These are phyloP conservation scores for Cyanoliseus patagonus DNA, from an alignment of 2,113 vertebrate genomes.

Conservation along the genomic window DNA sequence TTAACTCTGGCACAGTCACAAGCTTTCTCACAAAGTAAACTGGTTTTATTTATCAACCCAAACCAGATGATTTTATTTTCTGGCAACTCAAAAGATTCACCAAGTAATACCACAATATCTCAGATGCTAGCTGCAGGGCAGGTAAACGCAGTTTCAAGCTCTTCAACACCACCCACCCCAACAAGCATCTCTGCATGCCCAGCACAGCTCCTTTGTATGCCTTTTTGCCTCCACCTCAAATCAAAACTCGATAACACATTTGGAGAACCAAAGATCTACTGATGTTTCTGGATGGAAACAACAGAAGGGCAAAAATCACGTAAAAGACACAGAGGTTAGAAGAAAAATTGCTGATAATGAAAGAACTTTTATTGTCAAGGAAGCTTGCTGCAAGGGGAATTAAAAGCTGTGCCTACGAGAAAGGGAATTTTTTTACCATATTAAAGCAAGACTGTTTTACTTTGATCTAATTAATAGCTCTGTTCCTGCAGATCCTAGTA, in stretches of 20 bases:
- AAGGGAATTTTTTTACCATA: neutral
- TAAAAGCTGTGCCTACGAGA: neutral
- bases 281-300: neutral
- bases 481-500: neutral
- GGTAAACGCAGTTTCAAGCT: neutral
- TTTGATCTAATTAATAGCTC: neutral
- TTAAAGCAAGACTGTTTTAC: neutral
- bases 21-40: constrained; percentile 5
- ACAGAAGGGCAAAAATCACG: neutral
- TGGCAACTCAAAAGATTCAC: neutral
- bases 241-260: neutral
- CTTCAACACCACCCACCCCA: neutral
- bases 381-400: neutral
- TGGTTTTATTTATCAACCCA: constrained; percentile 32
- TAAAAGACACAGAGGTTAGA: neutral
- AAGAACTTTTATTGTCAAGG: neutral
- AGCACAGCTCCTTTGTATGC: neutral
- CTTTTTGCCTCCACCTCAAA: neutral
- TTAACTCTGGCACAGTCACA: constrained; percentile 46
- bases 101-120: neutral
- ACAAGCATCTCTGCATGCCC: neutral
- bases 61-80: constrained; percentile 4
- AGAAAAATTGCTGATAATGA: neutral
- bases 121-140: neutral
- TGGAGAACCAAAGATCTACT: neutral